Base-by-base conservation (phyloP, 1,140 invertebrate genomes). In the Lepidotrigona ventralis region DNA sequence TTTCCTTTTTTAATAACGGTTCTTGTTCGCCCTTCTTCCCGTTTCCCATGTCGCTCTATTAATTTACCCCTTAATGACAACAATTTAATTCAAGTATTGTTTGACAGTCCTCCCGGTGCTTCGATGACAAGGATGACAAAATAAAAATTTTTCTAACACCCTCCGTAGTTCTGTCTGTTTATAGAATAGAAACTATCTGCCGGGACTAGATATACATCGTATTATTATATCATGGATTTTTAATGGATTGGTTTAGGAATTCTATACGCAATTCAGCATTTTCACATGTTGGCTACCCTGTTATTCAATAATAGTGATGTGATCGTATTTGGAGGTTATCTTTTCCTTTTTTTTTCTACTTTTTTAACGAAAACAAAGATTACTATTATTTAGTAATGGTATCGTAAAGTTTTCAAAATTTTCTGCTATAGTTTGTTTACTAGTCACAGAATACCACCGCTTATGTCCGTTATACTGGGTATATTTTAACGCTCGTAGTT, bases 1-100 rank as follows among this genome's bases (percentile, higher is more conserved):
- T 90, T 26, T 93, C 93, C 64, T 92, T 92, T 70, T 91, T 92
- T 39, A 95, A 85, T 71, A 95, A 91, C 54, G 94, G 93, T 79
- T 94, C 93, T 72, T 93, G 94, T 86, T 95, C 95, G 68, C 89
- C 91, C 73, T 95, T 94, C 75, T 93, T 94, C 64, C 91, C 91
- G 85, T 95, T 93, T 26, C 92, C 94, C 94, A 95, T 94, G 85
- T 86, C 88, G 85, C 60, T 26, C 60, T 58, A 76, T 83, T 39
- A 74, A 81, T 64, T 81, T 75, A 60, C 39, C 39, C 33, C 56
- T 73, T 81, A 71, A 79, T 60, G 70, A 76, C 78, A 63, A 81
- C 80, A 68, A 63, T 85, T 80, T 71, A 33, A 60, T 74, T 69
- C 46, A 46, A 71, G 26, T 86, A 56, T 75, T 79, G 85, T 89